Percentiles rank a stretch among this genome's conserved stretches.
These are phyloP conservation scores for Heliconius charithonia DNA, from an alignment of 2,888 invertebrate genomes.

Conservation along the genomic window DNA sequence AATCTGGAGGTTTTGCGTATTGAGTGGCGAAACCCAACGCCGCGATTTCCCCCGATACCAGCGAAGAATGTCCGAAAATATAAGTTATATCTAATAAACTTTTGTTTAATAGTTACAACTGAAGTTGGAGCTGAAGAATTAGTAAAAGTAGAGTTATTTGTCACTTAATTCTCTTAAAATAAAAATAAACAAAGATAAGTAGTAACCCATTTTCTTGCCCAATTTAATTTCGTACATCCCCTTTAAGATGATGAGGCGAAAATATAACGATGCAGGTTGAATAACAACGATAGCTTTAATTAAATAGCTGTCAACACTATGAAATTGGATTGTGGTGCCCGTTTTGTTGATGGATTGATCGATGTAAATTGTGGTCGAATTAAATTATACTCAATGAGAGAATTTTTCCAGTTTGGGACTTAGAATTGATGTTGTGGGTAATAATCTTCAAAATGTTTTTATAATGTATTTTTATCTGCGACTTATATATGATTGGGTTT, in stretches of 20 bases:
- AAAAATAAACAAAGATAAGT: neutral
- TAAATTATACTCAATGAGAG: neutral
- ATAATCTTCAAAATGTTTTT: neutral
- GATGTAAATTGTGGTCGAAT: constrained; percentile 12
- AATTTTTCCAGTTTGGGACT: too few relatives aligned
- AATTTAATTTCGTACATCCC: neutral
- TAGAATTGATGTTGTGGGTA: too few relatives aligned
- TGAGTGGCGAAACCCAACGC: too few relatives aligned
- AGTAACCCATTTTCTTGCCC: neutral
- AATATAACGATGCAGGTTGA: constrained; percentile 15
- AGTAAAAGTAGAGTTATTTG: neutral
- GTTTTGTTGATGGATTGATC: constrained; percentile 11
- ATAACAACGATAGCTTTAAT: constrained; percentile 29
- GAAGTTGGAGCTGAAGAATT: too few relatives aligned
- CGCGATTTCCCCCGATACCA: too few relatives aligned
- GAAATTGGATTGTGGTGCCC: constrained; percentile 6
- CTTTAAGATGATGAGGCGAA: constrained; percentile 14
- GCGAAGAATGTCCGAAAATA: too few relatives aligned
- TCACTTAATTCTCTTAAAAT: neutral
- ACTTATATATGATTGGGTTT: too few relatives aligned
- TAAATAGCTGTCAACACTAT: constrained; percentile 28
- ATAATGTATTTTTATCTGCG: neutral
- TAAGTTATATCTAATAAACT: too few relatives aligned
- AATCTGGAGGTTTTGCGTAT: too few relatives aligned
- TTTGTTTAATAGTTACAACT: too few relatives aligned